phyloP scores from a whole-genome alignment of 2,797 vertebrate species.

The Nyctibius grandis region DNA sequence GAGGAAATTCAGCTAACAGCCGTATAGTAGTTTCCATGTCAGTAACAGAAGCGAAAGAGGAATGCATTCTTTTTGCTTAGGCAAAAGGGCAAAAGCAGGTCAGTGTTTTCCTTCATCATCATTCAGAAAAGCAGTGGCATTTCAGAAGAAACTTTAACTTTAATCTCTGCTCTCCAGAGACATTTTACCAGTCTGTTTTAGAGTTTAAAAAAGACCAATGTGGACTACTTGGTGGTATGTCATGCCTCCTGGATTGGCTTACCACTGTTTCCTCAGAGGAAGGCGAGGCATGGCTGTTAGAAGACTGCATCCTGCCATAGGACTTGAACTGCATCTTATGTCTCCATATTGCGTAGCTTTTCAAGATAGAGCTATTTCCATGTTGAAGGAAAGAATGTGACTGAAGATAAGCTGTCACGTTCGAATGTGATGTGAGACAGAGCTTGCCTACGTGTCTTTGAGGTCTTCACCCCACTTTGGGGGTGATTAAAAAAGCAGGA shows the following conservation, averaged over 20 bases:
- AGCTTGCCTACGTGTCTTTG: background rate
- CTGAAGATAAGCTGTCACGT: background rate
- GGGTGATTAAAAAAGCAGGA: background rate
- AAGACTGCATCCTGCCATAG: background rate
- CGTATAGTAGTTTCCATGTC: background rate
- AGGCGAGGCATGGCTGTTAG: background rate
- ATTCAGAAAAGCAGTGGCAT: background rate
- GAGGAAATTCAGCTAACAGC: background rate
- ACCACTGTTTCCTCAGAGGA: background rate
- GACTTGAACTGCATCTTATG: background rate
- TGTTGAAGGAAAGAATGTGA: background rate
- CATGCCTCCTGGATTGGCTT: background rate
- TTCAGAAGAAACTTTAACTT: background rate
- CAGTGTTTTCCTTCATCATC: background rate
- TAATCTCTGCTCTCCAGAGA: background rate
- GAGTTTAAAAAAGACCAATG: background rate
- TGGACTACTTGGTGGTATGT: background rate
- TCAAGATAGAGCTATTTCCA: background rate
- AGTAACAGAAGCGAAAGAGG: background rate
- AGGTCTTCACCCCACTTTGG: background rate
- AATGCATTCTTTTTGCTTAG: background rate
- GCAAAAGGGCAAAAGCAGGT: background rate
- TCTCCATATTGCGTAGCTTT: background rate
- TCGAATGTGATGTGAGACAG: accelerated
- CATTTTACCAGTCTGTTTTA: background rate